Base-by-base conservation (phyloP, 2,888 invertebrate species). In the Trypoxylon attenuatum region DNA sequence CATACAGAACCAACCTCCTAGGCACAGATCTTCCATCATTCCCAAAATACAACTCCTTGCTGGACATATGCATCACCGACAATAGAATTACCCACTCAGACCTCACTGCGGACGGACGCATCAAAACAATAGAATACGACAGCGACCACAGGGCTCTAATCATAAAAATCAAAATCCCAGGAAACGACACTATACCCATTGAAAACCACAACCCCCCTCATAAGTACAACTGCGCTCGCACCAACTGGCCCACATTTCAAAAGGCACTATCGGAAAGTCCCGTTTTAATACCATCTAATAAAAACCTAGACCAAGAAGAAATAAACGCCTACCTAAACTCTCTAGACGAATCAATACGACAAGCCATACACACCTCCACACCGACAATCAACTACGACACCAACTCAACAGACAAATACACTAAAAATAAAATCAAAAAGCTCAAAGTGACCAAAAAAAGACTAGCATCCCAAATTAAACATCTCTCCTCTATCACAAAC, bases 51-150 rank as follows among this genome's bases (percentile, higher is more conserved):
- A 19, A 13, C 5, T 8, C 47, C 5, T n/a, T 13, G 3, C 15
- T 41, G 2, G 47, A 47, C 19, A 3, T 53, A 1, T 59, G 59
- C 46, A 5, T 59, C 3, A 38, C 52, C 3, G 59, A 59, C 46
- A 23, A 45, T 18, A 43, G 52, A 33, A 29, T 46, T 3, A 19
- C 2, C 1, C 25, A 52, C 21, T 29, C 45, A n/a, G 8, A 46
- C 8, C 8, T 25, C 4, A 5, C 25, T 25, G 25, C 8, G 25
- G 8, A 25, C 25, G 8, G 8, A 25, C 25, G 4, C 4, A 4
- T 25, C 5, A 8, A 41, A 1, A 8, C 29, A 6, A 8, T 33
- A 2, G 8, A 29, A 0, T 45, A 45, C n/a, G 58, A 52, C n/a
- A 51, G 51, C 8, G 52, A 58, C 16, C 52, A 58, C n/a, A 10